Percentiles rank a stretch among this genome's conserved stretches.
Evolutionary conservation across 2,888 invertebrate genomes (phyloP).

Genomic region (Synanthedon tipuliformis): DNA sequence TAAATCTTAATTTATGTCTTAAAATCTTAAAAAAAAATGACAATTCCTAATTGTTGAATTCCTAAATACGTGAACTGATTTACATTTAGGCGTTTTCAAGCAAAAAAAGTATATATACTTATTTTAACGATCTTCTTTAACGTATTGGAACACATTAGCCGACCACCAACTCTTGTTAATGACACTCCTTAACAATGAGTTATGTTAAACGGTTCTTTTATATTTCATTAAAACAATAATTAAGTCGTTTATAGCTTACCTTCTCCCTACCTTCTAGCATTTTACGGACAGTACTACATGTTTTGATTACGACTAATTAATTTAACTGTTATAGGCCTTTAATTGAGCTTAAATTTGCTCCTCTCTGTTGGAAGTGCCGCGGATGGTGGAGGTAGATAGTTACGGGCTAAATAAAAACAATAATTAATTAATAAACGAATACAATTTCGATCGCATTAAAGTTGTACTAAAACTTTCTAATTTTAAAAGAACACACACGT

Average conservation of each 20-base stretch:
- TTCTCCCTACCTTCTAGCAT: conserved; percentile 6
- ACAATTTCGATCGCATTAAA: conserved; percentile 7
- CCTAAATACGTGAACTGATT: too few relatives aligned
- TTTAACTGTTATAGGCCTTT: conserved; percentile 23
- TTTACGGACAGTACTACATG: not conserved
- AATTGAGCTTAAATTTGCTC: conserved; percentile 51
- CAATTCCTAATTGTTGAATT: too few relatives aligned
- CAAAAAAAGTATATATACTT: conserved; percentile 5
- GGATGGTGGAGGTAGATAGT: conserved; percentile 40
- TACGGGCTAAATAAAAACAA: not conserved
- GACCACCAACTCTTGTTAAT: conserved; percentile 16
- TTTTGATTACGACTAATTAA: not conserved
- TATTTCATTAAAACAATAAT: conserved; percentile 32
- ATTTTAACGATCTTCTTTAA: conserved; percentile 19
- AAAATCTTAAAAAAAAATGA: too few relatives aligned
- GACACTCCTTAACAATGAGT: conserved; percentile 28
- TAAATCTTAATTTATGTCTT: too few relatives aligned
- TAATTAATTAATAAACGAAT: not conserved
- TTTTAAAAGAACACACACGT: conserved; percentile 19
- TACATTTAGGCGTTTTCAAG: conserved; percentile 1
- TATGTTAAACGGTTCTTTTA: conserved; percentile 27
- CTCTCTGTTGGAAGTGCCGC: conserved; percentile 39
- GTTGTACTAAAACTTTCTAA: conserved; percentile 33
- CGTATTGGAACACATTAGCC: conserved; percentile 19
- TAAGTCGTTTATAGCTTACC: conserved; percentile 23